These are phyloP conservation scores for Beroe forskalii DNA, from an alignment of 37 sponge, comb jelly and placozoan species.

Conservation along the genomic window DNA sequence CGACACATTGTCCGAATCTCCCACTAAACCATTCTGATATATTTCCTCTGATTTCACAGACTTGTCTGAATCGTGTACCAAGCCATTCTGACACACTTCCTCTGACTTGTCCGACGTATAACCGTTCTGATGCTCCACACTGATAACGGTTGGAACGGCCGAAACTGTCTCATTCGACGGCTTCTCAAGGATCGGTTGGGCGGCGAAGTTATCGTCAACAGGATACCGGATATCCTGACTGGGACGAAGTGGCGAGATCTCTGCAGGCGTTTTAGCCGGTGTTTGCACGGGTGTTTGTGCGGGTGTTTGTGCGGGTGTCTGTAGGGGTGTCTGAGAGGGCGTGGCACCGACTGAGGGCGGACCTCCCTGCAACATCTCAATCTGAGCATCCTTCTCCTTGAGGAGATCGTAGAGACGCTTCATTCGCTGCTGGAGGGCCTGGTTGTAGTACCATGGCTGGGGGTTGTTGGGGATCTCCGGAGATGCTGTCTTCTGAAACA, in stretches of 20 bases:
- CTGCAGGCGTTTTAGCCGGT: too few species aligned
- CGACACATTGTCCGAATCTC: not conserved
- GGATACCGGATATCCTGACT: not conserved
- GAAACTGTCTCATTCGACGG: not conserved
- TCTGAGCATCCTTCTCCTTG: not conserved
- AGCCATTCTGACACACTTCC: not conserved
- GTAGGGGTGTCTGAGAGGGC: not conserved
- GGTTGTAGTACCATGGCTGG: constrained; percentile 26
- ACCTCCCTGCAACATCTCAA: not conserved
- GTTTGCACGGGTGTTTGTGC: too few species aligned
- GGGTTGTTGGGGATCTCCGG: too few species aligned
- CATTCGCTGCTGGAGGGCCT: not conserved
- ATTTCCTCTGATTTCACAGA: not conserved
- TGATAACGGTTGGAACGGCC: not conserved
- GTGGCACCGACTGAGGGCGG: not conserved
- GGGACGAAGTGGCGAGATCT: not conserved
- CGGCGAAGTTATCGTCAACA: too few species aligned
- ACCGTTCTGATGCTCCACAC: too few species aligned
- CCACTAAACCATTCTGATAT: not conserved
- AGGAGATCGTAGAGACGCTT: not conserved
- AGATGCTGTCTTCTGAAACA: too few species aligned
- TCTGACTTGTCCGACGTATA: not conserved
- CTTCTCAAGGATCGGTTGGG: too few species aligned
- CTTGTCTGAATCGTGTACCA: not conserved
- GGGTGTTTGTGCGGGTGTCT: too few species aligned